Evolutionary conservation across 2,888 invertebrate species (phyloP).

Genomic region (Acrocyrtus sp.): DNA sequence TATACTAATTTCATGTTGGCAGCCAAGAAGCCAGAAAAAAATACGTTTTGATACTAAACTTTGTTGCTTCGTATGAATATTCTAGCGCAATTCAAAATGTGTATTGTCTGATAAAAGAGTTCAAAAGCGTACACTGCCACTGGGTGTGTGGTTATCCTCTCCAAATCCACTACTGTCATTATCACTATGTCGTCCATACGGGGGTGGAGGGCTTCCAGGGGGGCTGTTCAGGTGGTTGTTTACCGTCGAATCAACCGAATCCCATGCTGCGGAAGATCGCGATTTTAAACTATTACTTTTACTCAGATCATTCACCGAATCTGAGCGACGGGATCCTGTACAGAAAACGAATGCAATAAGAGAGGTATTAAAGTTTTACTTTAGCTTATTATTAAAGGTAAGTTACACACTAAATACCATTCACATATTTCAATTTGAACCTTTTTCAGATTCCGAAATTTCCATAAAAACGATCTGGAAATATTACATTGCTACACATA

Average conservation of each 20-base stretch:
- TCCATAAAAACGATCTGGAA: no score
- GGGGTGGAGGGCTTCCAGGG: slow-evolving; percentile 90
- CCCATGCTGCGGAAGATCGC: slow-evolving; percentile 65
- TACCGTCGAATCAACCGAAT: slow-evolving; percentile 63
- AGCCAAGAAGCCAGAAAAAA: background rate
- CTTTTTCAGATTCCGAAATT: no score
- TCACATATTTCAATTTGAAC: no score
- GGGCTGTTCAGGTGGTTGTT: slow-evolving; percentile 72
- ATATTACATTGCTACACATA: no score
- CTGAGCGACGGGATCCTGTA: slow-evolving; percentile 68
- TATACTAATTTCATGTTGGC: background rate
- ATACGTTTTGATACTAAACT: background rate
- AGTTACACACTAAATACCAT: no score
- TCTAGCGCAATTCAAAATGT: background rate
- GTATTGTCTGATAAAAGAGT: background rate
- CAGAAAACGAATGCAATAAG: no score
- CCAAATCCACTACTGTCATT: slow-evolving; percentile 54
- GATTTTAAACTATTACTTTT: slow-evolving; percentile 59
- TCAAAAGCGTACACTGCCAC: slow-evolving; percentile 43
- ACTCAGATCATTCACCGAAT: slow-evolving; percentile 73
- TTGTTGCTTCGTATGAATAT: background rate
- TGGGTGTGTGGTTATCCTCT: slow-evolving; percentile 37
- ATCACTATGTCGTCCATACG: slow-evolving; percentile 70
- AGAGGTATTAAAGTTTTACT: no score
- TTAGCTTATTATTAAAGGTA: no score